Base-by-base conservation (phyloP, 1,140 invertebrate species). In the Pteromalus puparum region DNA sequence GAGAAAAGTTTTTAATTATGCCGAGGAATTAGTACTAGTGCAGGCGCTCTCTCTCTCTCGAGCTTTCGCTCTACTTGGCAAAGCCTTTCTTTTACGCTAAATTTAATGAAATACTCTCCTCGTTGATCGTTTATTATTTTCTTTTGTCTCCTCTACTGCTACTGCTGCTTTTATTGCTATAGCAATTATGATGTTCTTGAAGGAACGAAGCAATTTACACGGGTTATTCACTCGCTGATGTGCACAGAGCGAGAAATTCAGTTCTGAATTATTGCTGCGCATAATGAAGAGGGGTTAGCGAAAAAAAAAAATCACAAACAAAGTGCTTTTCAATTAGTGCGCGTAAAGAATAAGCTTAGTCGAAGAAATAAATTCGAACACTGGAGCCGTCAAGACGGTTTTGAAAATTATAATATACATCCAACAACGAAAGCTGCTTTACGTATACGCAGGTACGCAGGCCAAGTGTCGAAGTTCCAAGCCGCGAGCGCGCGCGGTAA, bases 1-100 rank as follows among this genome's bases (percentile, higher is more conserved):
- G 5, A 70, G 24, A 28, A 70, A 70, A 70, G 18, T 70, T 70
- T 70, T 70, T 70, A 70, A 70, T 70, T 70, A 70, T 70, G 26
- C 10, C 15, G 10, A 30, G 67, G 67, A 28, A 70, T 70, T 9
- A 18, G 26, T n/a, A 0, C 21, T 61, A n/a, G 53, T 30, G 67
- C 24, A 42, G 38, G 2, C 2, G 34, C 34, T 34, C n/a, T n/a
- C n/a, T n/a, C n/a, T n/a, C 9, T 42, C 24, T 28, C 10, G 9
- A 26, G 67, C 67, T 70, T 18, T 70, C 9, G 10, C 4, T 34
- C 30, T 34, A 34, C 30, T 70, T 6, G 7, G 67, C 6, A 67
- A 24, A 26, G 65, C 10, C 65, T 67, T 67, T 67, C 65, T 24
- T 67, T 67, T 67, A 70, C 67, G 24, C 12, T 26, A 70, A 70